Percentiles rank a stretch among this genome's conserved stretches.
Evolutionary conservation across 2,113 vertebrate genomes (phyloP).

Genomic region (Epinephelus moara): DNA sequence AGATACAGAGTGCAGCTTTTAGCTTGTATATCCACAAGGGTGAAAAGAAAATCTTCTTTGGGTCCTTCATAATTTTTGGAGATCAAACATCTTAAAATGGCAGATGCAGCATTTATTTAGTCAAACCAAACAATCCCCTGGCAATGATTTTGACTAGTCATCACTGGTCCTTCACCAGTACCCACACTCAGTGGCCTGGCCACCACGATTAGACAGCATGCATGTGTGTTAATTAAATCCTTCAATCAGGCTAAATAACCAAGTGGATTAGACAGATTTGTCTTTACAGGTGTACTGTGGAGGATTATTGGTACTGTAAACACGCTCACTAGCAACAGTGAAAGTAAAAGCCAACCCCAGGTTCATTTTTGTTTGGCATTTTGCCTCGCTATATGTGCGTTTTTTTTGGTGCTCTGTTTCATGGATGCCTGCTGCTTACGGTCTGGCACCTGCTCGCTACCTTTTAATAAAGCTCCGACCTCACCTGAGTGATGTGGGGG

Average conservation of each 20-base stretch:
- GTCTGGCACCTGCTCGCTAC: too few species aligned
- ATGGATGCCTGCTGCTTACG: too few species aligned
- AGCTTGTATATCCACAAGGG: neutral
- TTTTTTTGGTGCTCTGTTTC: too few species aligned
- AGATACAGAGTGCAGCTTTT: neutral
- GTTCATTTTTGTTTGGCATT: too few species aligned
- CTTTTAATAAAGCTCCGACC: too few species aligned
- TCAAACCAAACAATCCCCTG: conserved; percentile 1
- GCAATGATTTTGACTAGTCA: neutral
- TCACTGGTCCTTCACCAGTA: conserved; percentile 13
- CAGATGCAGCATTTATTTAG: too few species aligned
- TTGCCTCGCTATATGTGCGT: too few species aligned
- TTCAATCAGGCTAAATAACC: neutral
- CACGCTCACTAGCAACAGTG: too few species aligned
- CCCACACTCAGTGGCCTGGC: neutral
- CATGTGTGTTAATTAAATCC: neutral
- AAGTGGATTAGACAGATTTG: neutral
- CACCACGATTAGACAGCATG: neutral
- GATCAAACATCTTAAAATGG: conserved; percentile 6
- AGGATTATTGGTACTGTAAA: too few species aligned
- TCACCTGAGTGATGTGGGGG: too few species aligned
- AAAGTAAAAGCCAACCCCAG: too few species aligned
- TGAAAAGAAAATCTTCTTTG: neutral
- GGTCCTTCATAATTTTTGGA: neutral
- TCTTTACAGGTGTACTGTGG: neutral